Base-by-base conservation (phyloP, 2,113 vertebrate species). In the Copsychus sechellarum region DNA sequence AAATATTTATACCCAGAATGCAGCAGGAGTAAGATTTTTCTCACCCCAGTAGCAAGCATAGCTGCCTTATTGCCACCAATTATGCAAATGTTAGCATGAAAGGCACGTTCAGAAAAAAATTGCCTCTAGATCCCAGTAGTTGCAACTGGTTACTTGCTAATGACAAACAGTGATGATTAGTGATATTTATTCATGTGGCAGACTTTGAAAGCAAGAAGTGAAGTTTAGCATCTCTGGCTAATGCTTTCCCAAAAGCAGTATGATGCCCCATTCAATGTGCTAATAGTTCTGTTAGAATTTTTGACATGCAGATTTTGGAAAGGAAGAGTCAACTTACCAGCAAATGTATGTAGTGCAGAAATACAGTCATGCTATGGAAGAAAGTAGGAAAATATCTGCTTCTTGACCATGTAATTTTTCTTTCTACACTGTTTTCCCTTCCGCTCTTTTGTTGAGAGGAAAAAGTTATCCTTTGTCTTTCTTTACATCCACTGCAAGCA, bases 101-200 rank as follows among this genome's bases (percentile, higher is more conserved):
- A 88, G 43, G 36, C 22, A 28, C 14, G 12, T 38, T 93, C 38
- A 90, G 64, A 34, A 79, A 93, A 82, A 80, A 81, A 42, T 8
- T 34, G 42, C 56, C 64, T 90, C 88, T 95, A 71, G 51, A 86
- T 71, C 72, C 71, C 72, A 93, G 64, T 70, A 86, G 64, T 73
- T 85, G 47, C 93, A 86, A 90, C 67, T 81, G 48, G 84, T 70
- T 94, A 90, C 36, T 90, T 80, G 79, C 60, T 96, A 88, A 97
- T 96, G 90, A 93, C 85, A 81, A 93, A 88, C 58, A 74, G 82
- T 86, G 91, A 96, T 94, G 87, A 96, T 7, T 91, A 64, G 78
- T 67, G 65, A 91, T 94, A 95, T 85, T 96, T 81, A 87, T 95
- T 87, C 53, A 72, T 84, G 92, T 91, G 81, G 79, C 56, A 70